Base-by-base conservation (phyloP, 2,113 vertebrate species). In the Promerops cafer region DNA sequence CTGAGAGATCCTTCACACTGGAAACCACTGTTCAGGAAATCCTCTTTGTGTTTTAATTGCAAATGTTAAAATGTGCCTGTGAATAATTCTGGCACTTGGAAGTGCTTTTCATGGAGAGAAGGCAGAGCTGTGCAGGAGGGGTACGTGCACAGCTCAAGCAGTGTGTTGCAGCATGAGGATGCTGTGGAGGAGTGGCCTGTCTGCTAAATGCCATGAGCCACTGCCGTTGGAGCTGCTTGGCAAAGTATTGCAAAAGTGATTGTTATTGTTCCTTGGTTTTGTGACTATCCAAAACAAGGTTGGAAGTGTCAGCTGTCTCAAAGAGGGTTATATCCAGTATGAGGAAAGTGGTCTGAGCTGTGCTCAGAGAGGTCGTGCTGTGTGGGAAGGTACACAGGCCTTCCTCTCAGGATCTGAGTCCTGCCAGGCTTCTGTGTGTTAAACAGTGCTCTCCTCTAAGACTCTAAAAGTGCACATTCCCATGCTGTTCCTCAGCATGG, bases 111-210 rank as follows among this genome's bases (percentile, higher is more conserved):
- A 22, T 49, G 42, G 68, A 33, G 76, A 27, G 50, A 59, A 87
- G n/a, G 50, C 56, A 65, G 8, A 70, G 56, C 37, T 75, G 1
- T 33, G 14, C 3, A 2, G 53, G 35, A 72, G 35, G 16, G 35
- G 3, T 42, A 57, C 0, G 0, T 50, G 64, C 31, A 13, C 27
- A 35, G 7, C 14, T 60, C 1, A 0, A 56, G 14, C 13, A 47
- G 23, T 4, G 1, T 13, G 8, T 20, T 66, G 30, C 28, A 26
- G 61, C 17, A 1, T 1, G 0, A 39, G 39, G 39, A 12, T 35
- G 31, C 28, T 31, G 3, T 2, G 2, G 56, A 50, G 75, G 40
- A 87, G 5, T 26, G 52, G 18, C 47, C n/a, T 66, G 3, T 26
- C 54, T 87, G 52, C 60, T 47, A 27, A 69, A 49, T 66, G 10